A percentile compares a stretch with the other conserved stretches of the same genome.
phyloP scores from a whole-genome alignment of 2,113 vertebrate species.

The Platysteira castanea region DNA sequence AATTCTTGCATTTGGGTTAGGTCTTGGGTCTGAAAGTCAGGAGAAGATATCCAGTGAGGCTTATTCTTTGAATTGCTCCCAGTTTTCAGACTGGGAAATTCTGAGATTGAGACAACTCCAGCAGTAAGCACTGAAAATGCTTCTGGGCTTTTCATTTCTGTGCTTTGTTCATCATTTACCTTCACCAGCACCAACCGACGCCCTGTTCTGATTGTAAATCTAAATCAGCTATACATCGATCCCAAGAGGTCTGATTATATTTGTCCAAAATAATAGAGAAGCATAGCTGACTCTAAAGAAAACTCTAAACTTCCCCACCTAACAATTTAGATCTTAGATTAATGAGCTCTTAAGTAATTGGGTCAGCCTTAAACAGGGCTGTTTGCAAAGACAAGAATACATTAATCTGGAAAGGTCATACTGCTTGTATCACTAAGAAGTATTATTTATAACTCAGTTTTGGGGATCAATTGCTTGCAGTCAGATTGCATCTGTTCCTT shows the following conservation, averaged over 20 bases:
- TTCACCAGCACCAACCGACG: not conserved
- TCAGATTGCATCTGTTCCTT: not conserved
- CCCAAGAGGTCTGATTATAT: not conserved
- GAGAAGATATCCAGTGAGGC: not conserved
- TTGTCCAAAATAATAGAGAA: slow-evolving; percentile 33
- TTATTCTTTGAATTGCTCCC: not conserved
- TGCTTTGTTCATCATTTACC: not conserved
- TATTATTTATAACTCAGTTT: not conserved
- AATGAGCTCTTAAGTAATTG: slow-evolving; percentile 31
- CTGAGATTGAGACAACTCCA: not conserved
- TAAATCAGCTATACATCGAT: not conserved
- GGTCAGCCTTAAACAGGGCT: slow-evolving; percentile 22
- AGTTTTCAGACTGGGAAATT: not conserved
- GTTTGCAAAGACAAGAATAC: not conserved
- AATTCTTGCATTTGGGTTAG: not conserved
- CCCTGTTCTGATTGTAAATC: not conserved
- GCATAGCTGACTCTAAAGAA: not conserved
- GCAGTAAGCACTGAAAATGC: not conserved
- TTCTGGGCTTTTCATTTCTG: not conserved
- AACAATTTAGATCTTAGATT: slow-evolving; percentile 2
- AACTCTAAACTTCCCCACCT: not conserved
- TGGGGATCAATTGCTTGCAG: not conserved
- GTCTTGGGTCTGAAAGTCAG: not conserved
- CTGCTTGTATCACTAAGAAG: not conserved
- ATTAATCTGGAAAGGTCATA: slow-evolving; percentile 1